Evolutionary conservation across 2,797 vertebrate genomes (phyloP), one percentile per base, ranked within the genome.

Genomic region (Spheniscus humboldti): DNA sequence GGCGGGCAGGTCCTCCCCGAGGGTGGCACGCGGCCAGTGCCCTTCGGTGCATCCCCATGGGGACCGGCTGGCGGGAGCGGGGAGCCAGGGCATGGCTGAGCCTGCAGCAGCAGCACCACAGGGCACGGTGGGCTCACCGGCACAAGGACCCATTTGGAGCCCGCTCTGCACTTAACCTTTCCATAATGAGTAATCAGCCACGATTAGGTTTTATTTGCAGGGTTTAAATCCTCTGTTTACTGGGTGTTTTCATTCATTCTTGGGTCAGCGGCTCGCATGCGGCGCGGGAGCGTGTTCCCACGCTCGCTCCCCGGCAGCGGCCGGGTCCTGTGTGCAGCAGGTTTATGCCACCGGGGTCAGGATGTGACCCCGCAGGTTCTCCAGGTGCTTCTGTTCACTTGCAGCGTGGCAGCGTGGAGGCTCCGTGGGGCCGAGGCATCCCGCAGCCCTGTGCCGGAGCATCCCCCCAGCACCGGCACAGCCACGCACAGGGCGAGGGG

Each of bases 391-490:
- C 47, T 6, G 48, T 8, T 7, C 1, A 0, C n/a, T 50, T 17
- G 50, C 47, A 33, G 39, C 0, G 1, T 0, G 1, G 62, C n/a
- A 45, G 11, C 17, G 0, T 16, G 3, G 7, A 23, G 20, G 11
- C 19, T 60, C 33, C 2, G 0, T 1, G 7, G 33, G 43, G 13
- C 47, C 2, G 9, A 39, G 55, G 13, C 66, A 68, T 66, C 59
- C 50, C 6, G 0, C 3, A 4, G 20, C 37, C 41, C 27, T 6
- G 45, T 7, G 39, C 48, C 4, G 2, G 19, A 86, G 85, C 73
- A 67, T 69, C 77, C 41, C 33, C 25, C 3, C 31, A 1, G 60
- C 73, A 43, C 64, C 0, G 1, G 12, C 23, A 27, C 13, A 10
- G 35, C 45, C 4, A 1, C 2, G 0, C 45, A 37, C 18, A 4